phyloP scores from a whole-genome alignment of 2,888 invertebrate genomes.

The Heliothis peltigera region DNA sequence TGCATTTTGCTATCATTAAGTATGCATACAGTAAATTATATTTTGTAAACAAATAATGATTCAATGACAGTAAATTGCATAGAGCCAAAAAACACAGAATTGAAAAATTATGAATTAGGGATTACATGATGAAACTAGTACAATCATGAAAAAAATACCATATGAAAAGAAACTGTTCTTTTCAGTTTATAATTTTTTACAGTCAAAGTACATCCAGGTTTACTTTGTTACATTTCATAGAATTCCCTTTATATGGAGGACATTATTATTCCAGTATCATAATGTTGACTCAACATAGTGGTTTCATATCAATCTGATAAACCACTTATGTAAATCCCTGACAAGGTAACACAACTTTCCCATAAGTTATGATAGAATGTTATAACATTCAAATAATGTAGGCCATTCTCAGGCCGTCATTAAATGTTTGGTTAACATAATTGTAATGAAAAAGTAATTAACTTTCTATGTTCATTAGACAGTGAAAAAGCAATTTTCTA shows the following conservation, averaged over 20 bases:
- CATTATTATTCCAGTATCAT: constrained; percentile 3
- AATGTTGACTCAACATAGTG: constrained; percentile 30
- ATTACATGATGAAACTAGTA: no score
- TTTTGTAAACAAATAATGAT: constrained; percentile 3
- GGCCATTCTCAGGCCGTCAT: constrained; percentile 38
- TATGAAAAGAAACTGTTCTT: no score
- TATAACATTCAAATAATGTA: constrained; percentile 26
- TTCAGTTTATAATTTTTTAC: no score
- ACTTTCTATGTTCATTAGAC: constrained; percentile 38
- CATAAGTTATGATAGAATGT: constrained; percentile 28
- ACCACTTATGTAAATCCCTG: constrained; percentile 39
- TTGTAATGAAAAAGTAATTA: constrained; percentile 37
- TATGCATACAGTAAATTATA: constrained; percentile 7
- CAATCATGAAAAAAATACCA: no score
- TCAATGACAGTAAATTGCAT: no score
- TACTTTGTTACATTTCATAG: no score
- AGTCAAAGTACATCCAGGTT: no score
- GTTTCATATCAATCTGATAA: constrained; percentile 47
- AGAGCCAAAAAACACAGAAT: no score
- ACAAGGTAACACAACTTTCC: constrained; percentile 33
- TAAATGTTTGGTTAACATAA: constrained; percentile 27
- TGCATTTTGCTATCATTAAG: constrained; percentile 22
- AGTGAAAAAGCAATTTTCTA: constrained; percentile 15
- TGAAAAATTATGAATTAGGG: no score
- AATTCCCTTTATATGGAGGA: neutral